Conservation (phyloP, 1,140 invertebrate genomes). For the Pseudomyrmex cubaensis region DNA sequence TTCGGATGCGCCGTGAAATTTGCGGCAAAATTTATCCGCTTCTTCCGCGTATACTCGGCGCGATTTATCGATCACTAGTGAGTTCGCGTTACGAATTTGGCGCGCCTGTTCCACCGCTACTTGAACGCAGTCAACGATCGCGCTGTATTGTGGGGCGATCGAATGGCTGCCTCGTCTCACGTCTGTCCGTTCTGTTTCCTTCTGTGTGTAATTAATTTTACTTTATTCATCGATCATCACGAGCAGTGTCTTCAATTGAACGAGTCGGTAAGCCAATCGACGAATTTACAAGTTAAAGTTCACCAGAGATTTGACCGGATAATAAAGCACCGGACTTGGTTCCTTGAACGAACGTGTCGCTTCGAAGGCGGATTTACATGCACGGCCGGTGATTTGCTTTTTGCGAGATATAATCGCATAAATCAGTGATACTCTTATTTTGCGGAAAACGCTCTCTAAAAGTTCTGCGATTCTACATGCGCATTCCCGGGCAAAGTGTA, state of each 20-base stretch:
- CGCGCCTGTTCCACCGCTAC: constrained; percentile 28
- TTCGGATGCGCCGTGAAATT: no score
- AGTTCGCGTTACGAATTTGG: constrained; percentile 11
- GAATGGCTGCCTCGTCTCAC: constrained; percentile 81
- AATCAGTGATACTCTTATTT: no score
- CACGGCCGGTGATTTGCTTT: constrained; percentile 80
- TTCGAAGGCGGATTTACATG: constrained; percentile 72
- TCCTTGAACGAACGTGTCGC: constrained; percentile 35
- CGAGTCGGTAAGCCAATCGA: constrained; percentile 73
- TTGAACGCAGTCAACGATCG: constrained; percentile 68
- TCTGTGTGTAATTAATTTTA: constrained; percentile 77
- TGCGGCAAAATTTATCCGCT: no score
- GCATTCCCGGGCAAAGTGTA: not conserved
- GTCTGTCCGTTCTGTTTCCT: constrained; percentile 80
- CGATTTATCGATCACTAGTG: not conserved
- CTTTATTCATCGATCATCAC: constrained; percentile 72
- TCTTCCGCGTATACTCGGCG: not conserved
- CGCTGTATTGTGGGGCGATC: constrained; percentile 72
- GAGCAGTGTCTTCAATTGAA: constrained; percentile 69
- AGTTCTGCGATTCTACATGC: not conserved
- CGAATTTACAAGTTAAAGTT: not conserved
- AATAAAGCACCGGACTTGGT: constrained; percentile 16
- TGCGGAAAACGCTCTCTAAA: not conserved
- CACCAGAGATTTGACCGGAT: constrained; percentile 1
- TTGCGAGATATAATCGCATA: constrained; percentile 35